Conservation (phyloP, 2,888 invertebrate species). For the Drosophila longiperda region DNA sequence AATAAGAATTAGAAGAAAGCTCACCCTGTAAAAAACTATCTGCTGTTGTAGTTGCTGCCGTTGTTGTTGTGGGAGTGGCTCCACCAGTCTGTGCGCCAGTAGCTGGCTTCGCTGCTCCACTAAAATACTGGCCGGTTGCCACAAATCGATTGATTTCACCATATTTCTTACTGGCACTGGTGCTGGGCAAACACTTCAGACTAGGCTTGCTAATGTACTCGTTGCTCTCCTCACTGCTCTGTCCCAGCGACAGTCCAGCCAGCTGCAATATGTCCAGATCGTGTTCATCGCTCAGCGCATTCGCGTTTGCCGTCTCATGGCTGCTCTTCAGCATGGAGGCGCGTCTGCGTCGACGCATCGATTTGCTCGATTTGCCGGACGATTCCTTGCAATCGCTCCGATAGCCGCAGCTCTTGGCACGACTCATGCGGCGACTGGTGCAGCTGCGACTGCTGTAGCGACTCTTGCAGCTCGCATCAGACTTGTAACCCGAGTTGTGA, state of each 20-base stretch:
- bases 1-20: too few relatives aligned
- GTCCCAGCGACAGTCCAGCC: slow-evolving; percentile 87
- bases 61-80: slow-evolving; percentile 2
- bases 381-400: slow-evolving; percentile 82
- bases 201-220: slow-evolving; percentile 83
- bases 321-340: slow-evolving; percentile 64
- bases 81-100: slow-evolving; percentile 32
- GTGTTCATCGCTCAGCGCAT: slow-evolving; percentile 82
- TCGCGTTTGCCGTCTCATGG: slow-evolving; percentile 85
- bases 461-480: slow-evolving; percentile 87
- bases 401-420: slow-evolving; percentile 84
- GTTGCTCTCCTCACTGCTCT: slow-evolving; percentile 85
- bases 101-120: slow-evolving; percentile 50
- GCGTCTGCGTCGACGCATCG: slow-evolving; percentile 80
- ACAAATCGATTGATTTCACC: slow-evolving; percentile 85
- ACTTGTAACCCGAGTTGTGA: slow-evolving; percentile 87
- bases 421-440: slow-evolving; percentile 86
- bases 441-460: slow-evolving; percentile 87
- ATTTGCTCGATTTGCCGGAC: slow-evolving; percentile 80
- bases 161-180: slow-evolving; percentile 84
- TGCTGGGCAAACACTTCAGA: slow-evolving; percentile 78
- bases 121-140: slow-evolving; percentile 85
- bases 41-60: slow-evolving; percentile 18
- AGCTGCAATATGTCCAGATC: slow-evolving; percentile 87
- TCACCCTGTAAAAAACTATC: slow-evolving; percentile 52